These are phyloP conservation scores for Emys orbicularis DNA, from an alignment of 2,797 vertebrate species.

Conservation along the genomic window DNA sequence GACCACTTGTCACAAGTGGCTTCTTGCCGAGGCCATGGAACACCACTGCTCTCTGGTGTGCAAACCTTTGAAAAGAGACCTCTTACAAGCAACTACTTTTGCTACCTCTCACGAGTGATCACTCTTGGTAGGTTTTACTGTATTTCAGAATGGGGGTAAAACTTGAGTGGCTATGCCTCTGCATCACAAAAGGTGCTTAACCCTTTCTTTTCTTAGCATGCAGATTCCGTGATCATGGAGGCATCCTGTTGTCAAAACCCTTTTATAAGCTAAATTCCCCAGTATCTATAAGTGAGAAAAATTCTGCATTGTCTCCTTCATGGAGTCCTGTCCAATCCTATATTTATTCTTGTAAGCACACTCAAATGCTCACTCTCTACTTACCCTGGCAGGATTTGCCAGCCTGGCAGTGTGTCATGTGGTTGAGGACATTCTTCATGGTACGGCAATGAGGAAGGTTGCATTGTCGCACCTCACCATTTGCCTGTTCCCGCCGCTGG, in stretches of 20 bases:
- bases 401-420: slow-evolving; percentile 99
- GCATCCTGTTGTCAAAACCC: neutral
- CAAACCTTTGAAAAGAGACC: neutral
- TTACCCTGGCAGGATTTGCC: slow-evolving; percentile 99
- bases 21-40: neutral
- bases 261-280: neutral
- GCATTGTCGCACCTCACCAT: slow-evolving; percentile 94
- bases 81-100: neutral
- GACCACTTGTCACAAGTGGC: neutral
- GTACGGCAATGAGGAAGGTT: slow-evolving; percentile 98
- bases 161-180: neutral
- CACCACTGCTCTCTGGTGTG: neutral
- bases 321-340: neutral
- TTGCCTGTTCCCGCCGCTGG: slow-evolving; percentile 96
- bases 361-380: slow-evolving; percentile 42
- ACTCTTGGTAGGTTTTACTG: neutral
- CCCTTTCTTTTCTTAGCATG: neutral
- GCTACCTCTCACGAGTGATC: neutral
- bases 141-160: neutral
- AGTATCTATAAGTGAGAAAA: neutral
- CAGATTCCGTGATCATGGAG: neutral
- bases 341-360: neutral
- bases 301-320: neutral
- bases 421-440: slow-evolving; percentile 99
- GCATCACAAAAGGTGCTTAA: neutral